Evolutionary conservation across 2,113 vertebrate species (phyloP).

Genomic region (Catharus fuscescens): DNA sequence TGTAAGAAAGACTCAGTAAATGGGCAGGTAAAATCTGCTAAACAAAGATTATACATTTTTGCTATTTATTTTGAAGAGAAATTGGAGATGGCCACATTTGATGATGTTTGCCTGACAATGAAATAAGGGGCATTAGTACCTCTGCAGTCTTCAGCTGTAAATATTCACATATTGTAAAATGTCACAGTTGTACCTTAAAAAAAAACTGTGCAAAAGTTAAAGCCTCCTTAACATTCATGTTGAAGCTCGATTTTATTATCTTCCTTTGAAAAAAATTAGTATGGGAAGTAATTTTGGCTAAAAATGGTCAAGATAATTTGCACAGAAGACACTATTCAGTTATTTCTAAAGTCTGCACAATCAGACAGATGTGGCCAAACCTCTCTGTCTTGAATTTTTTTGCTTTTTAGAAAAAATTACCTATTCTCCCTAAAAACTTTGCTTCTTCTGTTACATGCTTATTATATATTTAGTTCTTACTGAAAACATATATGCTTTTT

Average conservation of each 20-base stretch:
- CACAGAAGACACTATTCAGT: neutral
- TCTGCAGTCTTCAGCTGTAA: neutral
- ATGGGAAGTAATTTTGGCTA: neutral
- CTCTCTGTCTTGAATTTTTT: neutral
- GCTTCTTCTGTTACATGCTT: neutral
- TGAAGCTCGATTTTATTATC: neutral
- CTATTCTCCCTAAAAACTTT: neutral
- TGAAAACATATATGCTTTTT: neutral
- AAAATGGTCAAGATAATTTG: neutral
- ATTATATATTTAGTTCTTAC: neutral
- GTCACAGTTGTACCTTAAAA: neutral
- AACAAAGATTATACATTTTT: neutral
- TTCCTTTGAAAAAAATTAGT: neutral
- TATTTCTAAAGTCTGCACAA: neutral
- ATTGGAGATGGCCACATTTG: neutral
- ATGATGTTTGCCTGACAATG: neutral
- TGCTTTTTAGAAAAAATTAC: neutral
- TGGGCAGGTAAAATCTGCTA: neutral
- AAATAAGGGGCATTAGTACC: neutral
- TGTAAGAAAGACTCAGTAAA: neutral
- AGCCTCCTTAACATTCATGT: neutral
- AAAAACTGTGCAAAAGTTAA: neutral
- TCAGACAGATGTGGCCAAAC: neutral
- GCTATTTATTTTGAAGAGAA: neutral
- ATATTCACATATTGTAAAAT: neutral